phyloP scores from a whole-genome alignment of 2,113 vertebrate species.

The Microtus pennsylvanicus region DNA sequence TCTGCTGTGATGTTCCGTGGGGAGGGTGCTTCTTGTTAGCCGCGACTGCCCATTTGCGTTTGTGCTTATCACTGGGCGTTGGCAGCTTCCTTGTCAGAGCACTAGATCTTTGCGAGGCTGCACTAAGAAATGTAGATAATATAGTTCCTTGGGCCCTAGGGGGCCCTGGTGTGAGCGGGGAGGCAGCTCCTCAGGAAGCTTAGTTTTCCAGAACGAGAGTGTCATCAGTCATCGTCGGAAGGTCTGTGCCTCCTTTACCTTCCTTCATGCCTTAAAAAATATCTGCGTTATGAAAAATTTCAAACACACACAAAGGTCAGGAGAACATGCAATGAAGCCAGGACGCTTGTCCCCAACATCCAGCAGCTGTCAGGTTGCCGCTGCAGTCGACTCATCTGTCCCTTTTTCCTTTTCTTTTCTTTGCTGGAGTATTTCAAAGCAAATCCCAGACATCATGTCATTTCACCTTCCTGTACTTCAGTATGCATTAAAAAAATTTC shows the following conservation, averaged over 20 bases:
- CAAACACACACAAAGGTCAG: not conserved
- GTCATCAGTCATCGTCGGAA: not conserved
- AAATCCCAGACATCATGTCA: constrained; percentile 1
- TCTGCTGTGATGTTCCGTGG: not conserved
- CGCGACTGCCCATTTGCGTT: accelerated
- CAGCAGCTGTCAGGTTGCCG: accelerated
- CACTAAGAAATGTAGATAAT: accelerated
- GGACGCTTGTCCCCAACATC: accelerated
- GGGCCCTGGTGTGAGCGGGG: accelerated
- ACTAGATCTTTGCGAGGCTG: accelerated
- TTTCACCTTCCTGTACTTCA: not conserved
- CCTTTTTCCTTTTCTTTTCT: not conserved
- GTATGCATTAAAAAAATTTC: not conserved
- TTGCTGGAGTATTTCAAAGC: not conserved
- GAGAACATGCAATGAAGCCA: not conserved
- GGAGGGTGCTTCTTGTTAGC: accelerated
- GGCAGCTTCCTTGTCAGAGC: accelerated
- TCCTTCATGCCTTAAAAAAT: not conserved
- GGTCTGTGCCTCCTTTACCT: not conserved
- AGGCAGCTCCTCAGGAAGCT: not conserved
- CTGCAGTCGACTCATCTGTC: accelerated
- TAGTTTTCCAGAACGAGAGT: accelerated
- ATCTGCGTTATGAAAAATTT: not conserved
- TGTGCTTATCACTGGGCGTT: accelerated
- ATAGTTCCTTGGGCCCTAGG: accelerated